A percentile compares a stretch with the other conserved stretches of the same genome.
These are phyloP conservation scores for Amazona ochrocephala DNA, from an alignment of 2,797 vertebrate species.

Conservation along the genomic window DNA sequence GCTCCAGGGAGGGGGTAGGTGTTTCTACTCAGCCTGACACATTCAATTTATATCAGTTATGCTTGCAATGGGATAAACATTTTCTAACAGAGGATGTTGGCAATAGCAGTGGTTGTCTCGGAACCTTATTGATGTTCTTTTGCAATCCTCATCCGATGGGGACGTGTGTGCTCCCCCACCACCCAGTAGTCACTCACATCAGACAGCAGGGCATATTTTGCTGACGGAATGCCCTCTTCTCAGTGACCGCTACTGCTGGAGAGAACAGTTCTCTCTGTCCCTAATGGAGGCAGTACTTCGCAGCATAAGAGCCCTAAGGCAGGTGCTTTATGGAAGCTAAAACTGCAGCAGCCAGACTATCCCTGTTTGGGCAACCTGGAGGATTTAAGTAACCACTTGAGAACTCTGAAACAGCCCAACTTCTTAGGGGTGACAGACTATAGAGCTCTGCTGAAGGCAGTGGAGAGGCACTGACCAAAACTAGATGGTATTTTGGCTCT, in stretches of 20 bases:
- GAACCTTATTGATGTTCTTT: background rate
- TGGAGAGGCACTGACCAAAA: background rate
- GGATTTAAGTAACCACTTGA: background rate
- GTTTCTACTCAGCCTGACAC: constrained; percentile 27
- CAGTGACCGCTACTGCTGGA: background rate
- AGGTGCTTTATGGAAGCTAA: background rate
- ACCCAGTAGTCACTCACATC: background rate
- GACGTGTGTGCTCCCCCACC: fast-evolving
- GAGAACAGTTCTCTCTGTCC: background rate
- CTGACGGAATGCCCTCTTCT: fast-evolving
- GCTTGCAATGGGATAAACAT: constrained; percentile 2
- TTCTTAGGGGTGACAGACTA: background rate
- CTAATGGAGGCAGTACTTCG: background rate
- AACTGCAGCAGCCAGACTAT: background rate
- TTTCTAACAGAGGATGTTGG: constrained; percentile 10
- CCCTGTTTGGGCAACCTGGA: background rate
- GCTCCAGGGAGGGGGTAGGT: background rate
- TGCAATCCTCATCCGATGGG: background rate
- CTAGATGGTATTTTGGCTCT: background rate
- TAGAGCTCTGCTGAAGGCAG: background rate
- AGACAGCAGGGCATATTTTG: background rate
- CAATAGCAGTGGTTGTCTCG: background rate
- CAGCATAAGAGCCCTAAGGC: background rate
- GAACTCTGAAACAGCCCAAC: background rate
- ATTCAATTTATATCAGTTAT: constrained; percentile 32